Percentiles rank a stretch among this genome's conserved stretches.
Evolutionary conservation across 2,888 invertebrate genomes (phyloP).

Genomic region (Mechanitis messenoides): DNA sequence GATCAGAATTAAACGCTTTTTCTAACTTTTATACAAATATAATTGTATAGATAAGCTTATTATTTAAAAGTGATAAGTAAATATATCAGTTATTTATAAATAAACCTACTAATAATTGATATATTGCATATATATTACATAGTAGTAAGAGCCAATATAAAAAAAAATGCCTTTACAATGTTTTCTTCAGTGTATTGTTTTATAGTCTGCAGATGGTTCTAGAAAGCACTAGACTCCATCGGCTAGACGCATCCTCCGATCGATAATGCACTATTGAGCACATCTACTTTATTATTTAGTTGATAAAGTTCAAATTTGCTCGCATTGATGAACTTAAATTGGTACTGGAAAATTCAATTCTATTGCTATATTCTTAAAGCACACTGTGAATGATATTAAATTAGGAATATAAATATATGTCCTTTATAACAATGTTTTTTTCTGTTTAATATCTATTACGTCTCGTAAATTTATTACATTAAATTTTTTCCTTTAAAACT

Average conservation of each 20-base stretch:
- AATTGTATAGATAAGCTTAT: too few relatives aligned
- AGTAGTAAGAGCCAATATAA: too few relatives aligned
- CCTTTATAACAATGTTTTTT: not conserved
- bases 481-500: too few relatives aligned
- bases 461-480: not conserved
- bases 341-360: constrained; percentile 5
- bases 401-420: constrained; percentile 2
- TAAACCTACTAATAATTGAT: too few relatives aligned
- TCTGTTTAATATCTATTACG: not conserved
- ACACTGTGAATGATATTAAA: constrained; percentile 2
- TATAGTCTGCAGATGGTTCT: not conserved
- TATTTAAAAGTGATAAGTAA: too few relatives aligned
- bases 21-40: too few relatives aligned
- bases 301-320: constrained; percentile 19
- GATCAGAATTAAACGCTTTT: too few relatives aligned
- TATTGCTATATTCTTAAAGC: constrained; percentile 3
- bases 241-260: constrained; percentile 21
- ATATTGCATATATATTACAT: too few relatives aligned
- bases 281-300: constrained; percentile 12
- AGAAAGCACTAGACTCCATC: constrained; percentile 19
- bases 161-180: too few relatives aligned
- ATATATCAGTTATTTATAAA: too few relatives aligned
- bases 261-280: constrained; percentile 18
- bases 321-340: constrained; percentile 6
- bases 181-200: too few relatives aligned